A percentile compares a stretch with the other conserved stretches of the same genome.
Conservation (phyloP, 2,888 invertebrate genomes). For the Cosmorhoe ocellata region DNA sequence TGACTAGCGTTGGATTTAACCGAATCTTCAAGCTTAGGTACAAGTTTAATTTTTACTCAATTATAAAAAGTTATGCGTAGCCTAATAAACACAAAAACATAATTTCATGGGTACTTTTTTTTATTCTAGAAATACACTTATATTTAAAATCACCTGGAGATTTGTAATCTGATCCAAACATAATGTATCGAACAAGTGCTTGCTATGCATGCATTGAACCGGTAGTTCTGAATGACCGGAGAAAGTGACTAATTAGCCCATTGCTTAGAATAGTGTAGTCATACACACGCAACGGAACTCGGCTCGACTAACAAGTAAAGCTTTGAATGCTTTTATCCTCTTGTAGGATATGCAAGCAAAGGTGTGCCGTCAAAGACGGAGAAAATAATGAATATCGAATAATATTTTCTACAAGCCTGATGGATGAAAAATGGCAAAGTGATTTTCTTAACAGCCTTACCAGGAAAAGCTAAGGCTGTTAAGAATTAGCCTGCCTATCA, state of each 20-base stretch:
- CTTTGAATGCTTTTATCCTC: constrained; percentile 47
- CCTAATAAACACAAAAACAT: too few relatives aligned
- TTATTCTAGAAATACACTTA: too few relatives aligned
- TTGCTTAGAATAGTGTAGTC: constrained; percentile 48
- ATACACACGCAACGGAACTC: constrained; percentile 49
- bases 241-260: constrained; percentile 61
- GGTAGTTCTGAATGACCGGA: constrained; percentile 44
- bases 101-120: too few relatives aligned
- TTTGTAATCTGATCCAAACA: constrained; percentile 16
- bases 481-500: constrained; percentile 4
- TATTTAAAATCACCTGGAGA: too few relatives aligned
- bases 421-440: too few relatives aligned
- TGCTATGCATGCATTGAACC: constrained; percentile 34
- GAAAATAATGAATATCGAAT: neutral
- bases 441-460: constrained; percentile 3
- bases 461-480: constrained; percentile 9
- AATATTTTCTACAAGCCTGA: neutral
- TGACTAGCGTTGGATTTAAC: too few relatives aligned
- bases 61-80: too few relatives aligned
- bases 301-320: constrained; percentile 36
- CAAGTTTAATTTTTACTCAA: too few relatives aligned
- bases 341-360: constrained; percentile 27
- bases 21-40: too few relatives aligned
- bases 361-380: constrained; percentile 2
- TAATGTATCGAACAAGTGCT: constrained; percentile 6